phyloP scores from a whole-genome alignment of 1,140 invertebrate species.

The Pseudobourletiella spinata region DNA sequence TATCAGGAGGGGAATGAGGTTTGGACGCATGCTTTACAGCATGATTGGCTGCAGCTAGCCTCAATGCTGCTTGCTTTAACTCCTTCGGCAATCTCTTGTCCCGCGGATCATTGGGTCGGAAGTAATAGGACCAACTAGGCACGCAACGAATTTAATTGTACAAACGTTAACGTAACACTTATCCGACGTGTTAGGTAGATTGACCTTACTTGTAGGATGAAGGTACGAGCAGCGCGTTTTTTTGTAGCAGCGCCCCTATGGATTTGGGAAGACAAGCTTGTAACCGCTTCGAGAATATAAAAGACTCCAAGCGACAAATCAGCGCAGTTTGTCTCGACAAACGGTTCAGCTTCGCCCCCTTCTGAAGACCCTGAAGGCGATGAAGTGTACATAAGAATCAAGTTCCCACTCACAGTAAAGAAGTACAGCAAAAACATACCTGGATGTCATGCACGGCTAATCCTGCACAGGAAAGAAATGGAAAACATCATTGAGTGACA shows the following conservation, averaged over 20 bases:
- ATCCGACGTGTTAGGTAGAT: too few relatives aligned
- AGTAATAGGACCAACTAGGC: conserved; percentile 53
- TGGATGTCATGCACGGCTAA: conserved; percentile 35
- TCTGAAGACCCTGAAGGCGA: conserved; percentile 52
- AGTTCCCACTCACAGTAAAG: background rate
- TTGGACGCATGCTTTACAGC: conserved; percentile 3
- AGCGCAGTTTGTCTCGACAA: conserved; percentile 68
- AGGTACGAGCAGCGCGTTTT: conserved; percentile 58
- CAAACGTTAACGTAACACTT: background rate
- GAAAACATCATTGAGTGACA: too few relatives aligned
- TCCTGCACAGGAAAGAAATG: conserved; percentile 8
- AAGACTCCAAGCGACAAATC: conserved; percentile 65
- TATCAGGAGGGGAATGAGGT: too few relatives aligned
- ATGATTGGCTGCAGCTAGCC: conserved; percentile 49
- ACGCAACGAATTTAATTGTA: too few relatives aligned
- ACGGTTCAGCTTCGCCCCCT: conserved; percentile 66
- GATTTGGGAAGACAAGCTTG: conserved; percentile 53
- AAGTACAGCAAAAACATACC: background rate
- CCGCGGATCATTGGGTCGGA: conserved; percentile 66
- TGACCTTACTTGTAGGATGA: conserved; percentile 51
- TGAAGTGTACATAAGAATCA: background rate
- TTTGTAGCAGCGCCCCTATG: conserved; percentile 54
- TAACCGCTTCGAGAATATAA: conserved; percentile 65
- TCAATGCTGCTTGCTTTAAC: conserved; percentile 58
- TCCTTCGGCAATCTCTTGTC: conserved; percentile 66